These are phyloP conservation scores for Misgurnus anguillicaudatus DNA, from an alignment of 2,113 vertebrate genomes.

Conservation along the genomic window DNA sequence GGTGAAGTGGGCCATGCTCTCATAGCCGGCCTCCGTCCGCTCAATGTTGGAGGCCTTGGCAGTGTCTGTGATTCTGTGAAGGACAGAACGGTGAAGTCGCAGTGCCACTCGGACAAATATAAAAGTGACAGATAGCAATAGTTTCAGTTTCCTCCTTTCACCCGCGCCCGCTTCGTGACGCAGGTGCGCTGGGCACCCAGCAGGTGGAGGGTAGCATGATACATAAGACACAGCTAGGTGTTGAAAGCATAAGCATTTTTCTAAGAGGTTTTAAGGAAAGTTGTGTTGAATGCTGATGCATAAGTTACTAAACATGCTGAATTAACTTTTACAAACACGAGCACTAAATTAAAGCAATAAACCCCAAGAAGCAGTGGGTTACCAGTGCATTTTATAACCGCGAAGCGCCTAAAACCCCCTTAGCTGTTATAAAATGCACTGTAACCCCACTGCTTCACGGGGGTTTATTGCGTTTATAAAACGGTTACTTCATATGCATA, in stretches of 20 bases:
- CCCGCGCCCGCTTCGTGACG: conserved; percentile 19
- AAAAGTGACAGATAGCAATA: conserved; percentile 16
- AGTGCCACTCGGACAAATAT: conserved; percentile 17
- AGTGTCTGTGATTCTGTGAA: conserved; percentile 78
- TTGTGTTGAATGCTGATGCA: background rate
- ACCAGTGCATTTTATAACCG: too few relatives aligned
- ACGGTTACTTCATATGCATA: too few relatives aligned
- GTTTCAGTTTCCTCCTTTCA: background rate
- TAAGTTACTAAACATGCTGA: background rate
- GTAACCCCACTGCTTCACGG: too few relatives aligned
- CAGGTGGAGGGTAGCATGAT: conserved; percentile 28
- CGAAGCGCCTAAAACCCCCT: too few relatives aligned
- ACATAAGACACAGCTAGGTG: conserved; percentile 23
- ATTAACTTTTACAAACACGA: background rate
- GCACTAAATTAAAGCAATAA: too few relatives aligned
- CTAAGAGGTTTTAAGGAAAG: background rate
- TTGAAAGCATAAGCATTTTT: conserved; percentile 4
- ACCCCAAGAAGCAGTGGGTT: too few relatives aligned
- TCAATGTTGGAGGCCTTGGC: conserved; percentile 75
- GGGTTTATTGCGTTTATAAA: too few relatives aligned
- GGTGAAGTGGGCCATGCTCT: conserved; percentile 84
- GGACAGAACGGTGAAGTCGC: conserved; percentile 29
- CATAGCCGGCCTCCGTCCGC: conserved; percentile 77
- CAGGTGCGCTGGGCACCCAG: conserved; percentile 18
- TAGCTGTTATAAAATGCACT: too few relatives aligned